Base-by-base conservation (phyloP, 2,888 invertebrate species). In the Campoletis raptor region DNA sequence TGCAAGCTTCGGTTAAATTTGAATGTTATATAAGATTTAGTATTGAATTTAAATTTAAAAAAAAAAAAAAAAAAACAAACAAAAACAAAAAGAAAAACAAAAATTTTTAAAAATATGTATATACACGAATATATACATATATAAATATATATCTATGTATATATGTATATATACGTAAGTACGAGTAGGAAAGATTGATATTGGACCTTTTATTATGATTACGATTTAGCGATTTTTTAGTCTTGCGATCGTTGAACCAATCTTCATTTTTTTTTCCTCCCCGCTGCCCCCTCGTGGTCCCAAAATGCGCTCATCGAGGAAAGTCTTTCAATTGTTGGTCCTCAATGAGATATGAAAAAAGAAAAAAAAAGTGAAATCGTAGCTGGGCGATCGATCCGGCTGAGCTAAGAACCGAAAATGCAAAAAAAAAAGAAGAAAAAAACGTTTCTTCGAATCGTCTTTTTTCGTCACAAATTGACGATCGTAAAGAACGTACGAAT, bases 1-100 rank as follows among this genome's bases (percentile, higher is more conserved):
- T 92, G 93, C 93, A 93, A 93, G 91, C 90, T 90, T 92, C 90
- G 91, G 89, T 92, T 92, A 91, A 91, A 92, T 92, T 92, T 90
- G 85, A 89, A 89, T 91, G 92, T 92, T 91, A 85, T 18, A 48
- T 90, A 92, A 89, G 89, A 91, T 85, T 92, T 92, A 91, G 91
- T 83, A 91, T 91, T 89, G 89, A 92, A 92, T 92, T 92, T 90
- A 89, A 91, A 89, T 85, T 76, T 85, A 89, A 89, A 85, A 81
- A 87, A 89, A 67, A 21, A 30, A 64, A 76, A 8, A 64, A 45
- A 30, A 30, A 36, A 30, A 30, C 3, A 40, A 9, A 48, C 37
- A 37, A 15, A n/a, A 30, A 30, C 30, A 21, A 45, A 64, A 76
- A 8, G 42, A 45, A 30, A 36, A 30, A 30, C 5, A 40, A 9